Evolutionary conservation across 2,113 vertebrate genomes (phyloP).

Genomic region (Phrynosoma blainvillii): DNA sequence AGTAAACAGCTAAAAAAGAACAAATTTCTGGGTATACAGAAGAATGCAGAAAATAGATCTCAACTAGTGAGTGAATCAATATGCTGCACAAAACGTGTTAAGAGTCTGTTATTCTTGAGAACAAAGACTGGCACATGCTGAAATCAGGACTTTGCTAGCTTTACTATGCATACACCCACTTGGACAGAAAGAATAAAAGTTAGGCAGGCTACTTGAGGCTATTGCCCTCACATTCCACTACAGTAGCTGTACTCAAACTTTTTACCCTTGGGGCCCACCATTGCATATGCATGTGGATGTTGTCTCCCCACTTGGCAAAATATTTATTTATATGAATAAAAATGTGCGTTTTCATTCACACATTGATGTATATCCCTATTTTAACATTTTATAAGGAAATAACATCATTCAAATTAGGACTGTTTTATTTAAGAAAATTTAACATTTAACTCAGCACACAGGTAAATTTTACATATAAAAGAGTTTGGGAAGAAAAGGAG

Average conservation of each 20-base stretch:
- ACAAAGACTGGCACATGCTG: not conserved
- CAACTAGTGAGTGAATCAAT: not conserved
- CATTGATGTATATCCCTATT: too few species aligned
- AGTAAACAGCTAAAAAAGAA: conserved; percentile 5
- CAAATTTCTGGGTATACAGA: conserved; percentile 5
- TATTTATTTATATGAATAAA: too few species aligned
- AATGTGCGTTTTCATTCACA: too few species aligned
- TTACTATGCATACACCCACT: accelerated
- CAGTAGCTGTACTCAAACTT: accelerated
- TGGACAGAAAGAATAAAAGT: accelerated
- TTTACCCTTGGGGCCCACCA: too few species aligned
- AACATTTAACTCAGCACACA: too few species aligned
- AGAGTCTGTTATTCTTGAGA: not conserved
- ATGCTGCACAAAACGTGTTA: accelerated
- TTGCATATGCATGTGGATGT: too few species aligned
- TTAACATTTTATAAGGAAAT: too few species aligned
- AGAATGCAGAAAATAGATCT: not conserved
- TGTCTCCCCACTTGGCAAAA: too few species aligned
- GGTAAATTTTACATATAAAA: too few species aligned
- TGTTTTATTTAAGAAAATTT: too few species aligned
- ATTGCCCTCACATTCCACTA: accelerated
- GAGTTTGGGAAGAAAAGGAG: too few species aligned
- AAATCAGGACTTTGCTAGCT: conserved; percentile 22
- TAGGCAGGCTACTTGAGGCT: accelerated
- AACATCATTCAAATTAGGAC: too few species aligned